phyloP scores from a whole-genome alignment of 1,140 invertebrate genomes.

The Pissodes strobi region DNA sequence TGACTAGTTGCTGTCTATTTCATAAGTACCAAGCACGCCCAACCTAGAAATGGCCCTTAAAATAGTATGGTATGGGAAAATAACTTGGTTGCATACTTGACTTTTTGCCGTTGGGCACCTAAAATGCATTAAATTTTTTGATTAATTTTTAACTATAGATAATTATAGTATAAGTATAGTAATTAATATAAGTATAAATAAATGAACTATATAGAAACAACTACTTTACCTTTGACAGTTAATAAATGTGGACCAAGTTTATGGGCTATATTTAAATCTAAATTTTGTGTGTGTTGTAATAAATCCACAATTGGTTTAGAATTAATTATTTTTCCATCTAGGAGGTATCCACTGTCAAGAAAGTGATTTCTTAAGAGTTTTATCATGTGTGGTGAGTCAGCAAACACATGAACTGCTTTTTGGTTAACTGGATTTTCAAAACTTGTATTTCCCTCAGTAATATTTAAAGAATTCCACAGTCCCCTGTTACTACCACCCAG shows the following conservation, averaged over 20 bases:
- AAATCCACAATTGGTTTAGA: conserved; percentile 18
- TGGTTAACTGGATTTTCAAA: conserved; percentile 26
- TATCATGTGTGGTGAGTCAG: too few relatives aligned
- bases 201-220: too few relatives aligned
- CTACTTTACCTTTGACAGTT: conserved; percentile 18
- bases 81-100: too few relatives aligned
- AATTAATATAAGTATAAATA: conserved; percentile 2
- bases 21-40: too few relatives aligned
- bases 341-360: conserved; percentile 21
- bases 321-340: conserved; percentile 24
- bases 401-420: conserved; percentile 18
- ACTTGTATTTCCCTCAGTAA: conserved; percentile 24
- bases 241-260: conserved; percentile 23
- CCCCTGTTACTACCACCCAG: too few relatives aligned
- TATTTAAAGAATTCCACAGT: conserved; percentile 26
- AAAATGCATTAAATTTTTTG: too few relatives aligned
- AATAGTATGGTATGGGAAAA: too few relatives aligned
- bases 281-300: conserved; percentile 20
- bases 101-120: too few relatives aligned
- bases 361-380: conserved; percentile 36
- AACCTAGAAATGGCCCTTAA: too few relatives aligned
- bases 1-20: too few relatives aligned
- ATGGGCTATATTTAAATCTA: conserved; percentile 29
- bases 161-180: too few relatives aligned
- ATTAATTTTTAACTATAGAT: too few relatives aligned